phyloP scores from a whole-genome alignment of 2,797 vertebrate species.

The Amblyraja radiata region DNA sequence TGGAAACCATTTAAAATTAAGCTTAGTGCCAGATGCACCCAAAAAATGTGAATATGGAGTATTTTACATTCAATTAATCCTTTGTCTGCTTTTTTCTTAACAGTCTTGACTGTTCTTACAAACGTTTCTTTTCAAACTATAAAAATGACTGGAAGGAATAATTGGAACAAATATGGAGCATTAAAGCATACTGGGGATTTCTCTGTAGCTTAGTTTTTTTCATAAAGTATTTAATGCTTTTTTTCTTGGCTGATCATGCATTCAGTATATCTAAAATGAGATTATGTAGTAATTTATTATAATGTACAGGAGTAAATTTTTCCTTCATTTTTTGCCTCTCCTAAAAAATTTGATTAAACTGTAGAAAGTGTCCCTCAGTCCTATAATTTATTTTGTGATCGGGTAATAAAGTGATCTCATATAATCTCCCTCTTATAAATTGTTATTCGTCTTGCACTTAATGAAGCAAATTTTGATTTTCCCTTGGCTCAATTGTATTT shows the following conservation, averaged over 20 bases:
- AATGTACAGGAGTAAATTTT: neutral
- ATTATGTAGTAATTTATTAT: neutral
- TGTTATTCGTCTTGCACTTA: neutral
- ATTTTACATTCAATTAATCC: neutral
- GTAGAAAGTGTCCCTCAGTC: neutral
- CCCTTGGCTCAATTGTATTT: neutral
- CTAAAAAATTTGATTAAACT: neutral
- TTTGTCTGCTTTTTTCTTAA: neutral
- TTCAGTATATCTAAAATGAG: neutral
- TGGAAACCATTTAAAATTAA: too few relatives aligned
- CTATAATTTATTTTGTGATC: neutral
- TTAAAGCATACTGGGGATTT: neutral
- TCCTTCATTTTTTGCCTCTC: neutral
- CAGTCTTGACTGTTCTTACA: neutral
- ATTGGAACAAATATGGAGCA: neutral
- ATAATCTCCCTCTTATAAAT: neutral
- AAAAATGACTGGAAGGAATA: neutral
- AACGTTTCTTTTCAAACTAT: neutral
- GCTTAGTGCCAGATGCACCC: too few relatives aligned
- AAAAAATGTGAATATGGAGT: too few relatives aligned
- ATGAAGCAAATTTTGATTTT: neutral
- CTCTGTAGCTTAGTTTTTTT: neutral
- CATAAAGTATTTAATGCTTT: neutral
- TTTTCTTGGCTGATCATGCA: neutral
- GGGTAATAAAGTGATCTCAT: neutral